A percentile compares a stretch with the other conserved stretches of the same genome.
Conservation (phyloP, 1,140 invertebrate species). For the Anastatus disparis region DNA sequence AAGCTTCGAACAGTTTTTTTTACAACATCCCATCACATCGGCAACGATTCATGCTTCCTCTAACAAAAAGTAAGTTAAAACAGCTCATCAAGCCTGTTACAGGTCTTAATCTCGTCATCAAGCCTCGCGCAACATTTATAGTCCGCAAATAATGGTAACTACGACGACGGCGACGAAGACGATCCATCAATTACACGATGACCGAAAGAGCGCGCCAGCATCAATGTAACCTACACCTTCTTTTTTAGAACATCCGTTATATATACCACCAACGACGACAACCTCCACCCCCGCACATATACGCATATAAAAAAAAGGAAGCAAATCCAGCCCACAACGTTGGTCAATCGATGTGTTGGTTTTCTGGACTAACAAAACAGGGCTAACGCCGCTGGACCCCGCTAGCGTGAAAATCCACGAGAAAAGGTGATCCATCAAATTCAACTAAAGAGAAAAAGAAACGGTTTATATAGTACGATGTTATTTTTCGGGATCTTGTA, state of each 20-base stretch:
- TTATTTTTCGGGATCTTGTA: conserved; percentile 46
- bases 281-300: too few relatives aligned
- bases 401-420: too few relatives aligned
- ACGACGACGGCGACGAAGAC: neutral
- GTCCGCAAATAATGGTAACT: neutral
- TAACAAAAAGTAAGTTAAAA: too few relatives aligned
- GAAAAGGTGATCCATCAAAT: conserved; percentile 53
- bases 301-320: too few relatives aligned
- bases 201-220: neutral
- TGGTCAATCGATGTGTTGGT: conserved; percentile 11
- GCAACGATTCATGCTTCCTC: too few relatives aligned
- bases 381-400: too few relatives aligned
- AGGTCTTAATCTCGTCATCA: conserved; percentile 18
- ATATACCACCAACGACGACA: too few relatives aligned
- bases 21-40: too few relatives aligned
- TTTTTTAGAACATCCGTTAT: too few relatives aligned
- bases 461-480: conserved; percentile 40
- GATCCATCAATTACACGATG: conserved; percentile 23
- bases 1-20: too few relatives aligned
- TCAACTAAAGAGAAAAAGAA: conserved; percentile 41
- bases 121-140: conserved; percentile 32
- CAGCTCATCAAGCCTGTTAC: neutral
- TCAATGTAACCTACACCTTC: too few relatives aligned
- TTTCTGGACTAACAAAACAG: neutral
- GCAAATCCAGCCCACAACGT: too few relatives aligned